Evolutionary conservation across 2,888 invertebrate species (phyloP).

Genomic region (Schizotus pectinicornis): DNA sequence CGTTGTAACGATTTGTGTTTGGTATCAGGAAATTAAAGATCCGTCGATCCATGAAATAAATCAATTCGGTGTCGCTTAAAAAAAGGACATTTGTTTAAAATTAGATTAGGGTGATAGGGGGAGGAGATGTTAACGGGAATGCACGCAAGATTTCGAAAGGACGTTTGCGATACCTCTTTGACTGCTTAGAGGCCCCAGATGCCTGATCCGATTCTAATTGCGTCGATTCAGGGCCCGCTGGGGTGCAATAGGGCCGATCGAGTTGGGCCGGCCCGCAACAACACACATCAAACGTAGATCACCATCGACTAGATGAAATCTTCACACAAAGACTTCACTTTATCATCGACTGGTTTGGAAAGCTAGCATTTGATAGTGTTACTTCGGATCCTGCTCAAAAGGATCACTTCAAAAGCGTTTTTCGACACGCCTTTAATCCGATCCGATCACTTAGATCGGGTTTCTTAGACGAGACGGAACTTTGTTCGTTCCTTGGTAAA

Average conservation of each 20-base stretch:
- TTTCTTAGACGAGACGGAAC: conserved; percentile 37
- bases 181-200: conserved; percentile 24
- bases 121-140: conserved; percentile 30
- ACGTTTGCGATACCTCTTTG: conserved; percentile 13
- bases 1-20: conserved; percentile 24
- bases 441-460: conserved; percentile 44
- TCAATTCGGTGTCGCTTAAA: conserved; percentile 26
- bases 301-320: conserved; percentile 38
- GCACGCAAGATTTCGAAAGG: conserved; percentile 16
- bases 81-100: conserved; percentile 28
- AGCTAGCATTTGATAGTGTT: conserved; percentile 43
- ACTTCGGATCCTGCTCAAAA: conserved; percentile 39
- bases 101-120: conserved; percentile 28
- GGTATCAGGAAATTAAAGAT: conserved; percentile 42
- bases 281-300: conserved; percentile 36
- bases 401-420: conserved; percentile 45
- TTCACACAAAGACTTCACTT: conserved; percentile 38
- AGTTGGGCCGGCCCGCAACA: conserved; percentile 25
- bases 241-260: conserved; percentile 34
- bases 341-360: conserved; percentile 42
- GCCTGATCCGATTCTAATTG: conserved; percentile 43
- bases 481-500: conserved; percentile 35
- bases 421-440: conserved; percentile 44
- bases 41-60: conserved; percentile 37
- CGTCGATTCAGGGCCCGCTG: conserved; percentile 40